These are phyloP conservation scores for Xyrichtys novacula DNA, from an alignment of 2,797 vertebrate genomes.

Conservation along the genomic window DNA sequence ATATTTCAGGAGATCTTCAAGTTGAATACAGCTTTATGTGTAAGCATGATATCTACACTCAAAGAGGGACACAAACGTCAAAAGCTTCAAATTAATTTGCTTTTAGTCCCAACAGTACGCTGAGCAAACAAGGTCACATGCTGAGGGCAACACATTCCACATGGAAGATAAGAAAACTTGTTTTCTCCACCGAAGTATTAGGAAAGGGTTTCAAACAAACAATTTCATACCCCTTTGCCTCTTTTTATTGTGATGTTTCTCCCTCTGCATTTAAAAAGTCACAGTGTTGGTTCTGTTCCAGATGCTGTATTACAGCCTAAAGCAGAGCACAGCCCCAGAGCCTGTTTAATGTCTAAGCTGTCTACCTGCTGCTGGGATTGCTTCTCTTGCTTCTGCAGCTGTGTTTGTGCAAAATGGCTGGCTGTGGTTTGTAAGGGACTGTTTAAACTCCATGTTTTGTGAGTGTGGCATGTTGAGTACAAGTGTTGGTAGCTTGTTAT, in stretches of 20 bases:
- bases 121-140: slow-evolving; percentile 47
- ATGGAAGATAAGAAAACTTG: slow-evolving; percentile 59
- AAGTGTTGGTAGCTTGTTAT: slow-evolving; percentile 37
- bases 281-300: slow-evolving; percentile 36
- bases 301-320: slow-evolving; percentile 34
- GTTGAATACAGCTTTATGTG: slow-evolving; percentile 21
- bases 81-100: slow-evolving; percentile 39
- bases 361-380: slow-evolving; percentile 58
- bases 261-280: slow-evolving; percentile 26
- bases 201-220: slow-evolving; percentile 46
- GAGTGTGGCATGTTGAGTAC: slow-evolving; percentile 21
- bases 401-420: slow-evolving; percentile 45
- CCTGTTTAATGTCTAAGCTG: slow-evolving; percentile 39
- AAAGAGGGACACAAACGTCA: slow-evolving; percentile 15
- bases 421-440: slow-evolving; percentile 28
- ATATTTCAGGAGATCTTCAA: slow-evolving; percentile 28
- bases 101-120: slow-evolving; percentile 9
- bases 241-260: slow-evolving; percentile 23
- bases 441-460: slow-evolving; percentile 24
- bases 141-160: slow-evolving; percentile 46
- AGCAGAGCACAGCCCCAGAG: slow-evolving; percentile 20
- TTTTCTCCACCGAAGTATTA: slow-evolving; percentile 51
- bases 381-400: slow-evolving; percentile 49
- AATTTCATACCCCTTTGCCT: slow-evolving; percentile 58
- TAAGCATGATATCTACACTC: slow-evolving; percentile 9